These are phyloP conservation scores for Echinarachnius parma DNA, from an alignment of 53 echinoderm and acorn worm genomes.

Conservation along the genomic window DNA sequence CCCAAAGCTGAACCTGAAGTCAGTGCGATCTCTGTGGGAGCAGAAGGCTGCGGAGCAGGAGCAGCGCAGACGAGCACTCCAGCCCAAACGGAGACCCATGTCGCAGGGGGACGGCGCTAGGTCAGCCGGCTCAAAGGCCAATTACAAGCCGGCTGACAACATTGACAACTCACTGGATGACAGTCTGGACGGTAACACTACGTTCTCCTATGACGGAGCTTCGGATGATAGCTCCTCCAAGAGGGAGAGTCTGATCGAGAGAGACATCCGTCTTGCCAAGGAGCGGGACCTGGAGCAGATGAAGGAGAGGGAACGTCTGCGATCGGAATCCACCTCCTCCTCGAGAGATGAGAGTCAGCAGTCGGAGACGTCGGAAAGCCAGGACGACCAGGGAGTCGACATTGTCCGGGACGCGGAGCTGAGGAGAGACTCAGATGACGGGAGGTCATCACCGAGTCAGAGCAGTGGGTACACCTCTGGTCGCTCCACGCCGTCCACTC, in stretches of 20 bases:
- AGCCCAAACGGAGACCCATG: conserved; percentile 39
- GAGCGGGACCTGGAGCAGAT: conserved; percentile 44
- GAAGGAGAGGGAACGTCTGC: conserved; percentile 45
- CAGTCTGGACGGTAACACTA: conserved; percentile 29
- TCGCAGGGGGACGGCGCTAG: conserved; percentile 40
- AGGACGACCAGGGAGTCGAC: conserved; percentile 33
- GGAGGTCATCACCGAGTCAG: conserved; percentile 40
- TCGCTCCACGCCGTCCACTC: conserved; percentile 54
- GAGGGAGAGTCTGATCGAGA: conserved; percentile 57
- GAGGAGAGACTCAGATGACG: conserved; percentile 34
- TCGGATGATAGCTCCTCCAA: conserved; percentile 37
- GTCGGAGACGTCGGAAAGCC: conserved; percentile 40
- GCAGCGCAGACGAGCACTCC: conserved; percentile 40
- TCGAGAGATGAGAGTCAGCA: conserved; percentile 45
- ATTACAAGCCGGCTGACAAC: conserved; percentile 22
- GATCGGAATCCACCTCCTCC: conserved; percentile 47
- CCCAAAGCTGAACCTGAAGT: conserved; percentile 46
- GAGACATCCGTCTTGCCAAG: conserved; percentile 65
- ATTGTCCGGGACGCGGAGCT: conserved; percentile 36
- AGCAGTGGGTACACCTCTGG: conserved; percentile 67
- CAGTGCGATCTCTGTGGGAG: conserved; percentile 45
- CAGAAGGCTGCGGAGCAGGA: conserved; percentile 54
- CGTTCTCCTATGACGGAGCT: conserved; percentile 18
- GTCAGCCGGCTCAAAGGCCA: not conserved
- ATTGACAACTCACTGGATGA: conserved; percentile 29